Percentiles rank a stretch among this genome's conserved stretches.
phyloP scores from a whole-genome alignment of 2,888 invertebrate species.

The Netelia fuscicornis region DNA sequence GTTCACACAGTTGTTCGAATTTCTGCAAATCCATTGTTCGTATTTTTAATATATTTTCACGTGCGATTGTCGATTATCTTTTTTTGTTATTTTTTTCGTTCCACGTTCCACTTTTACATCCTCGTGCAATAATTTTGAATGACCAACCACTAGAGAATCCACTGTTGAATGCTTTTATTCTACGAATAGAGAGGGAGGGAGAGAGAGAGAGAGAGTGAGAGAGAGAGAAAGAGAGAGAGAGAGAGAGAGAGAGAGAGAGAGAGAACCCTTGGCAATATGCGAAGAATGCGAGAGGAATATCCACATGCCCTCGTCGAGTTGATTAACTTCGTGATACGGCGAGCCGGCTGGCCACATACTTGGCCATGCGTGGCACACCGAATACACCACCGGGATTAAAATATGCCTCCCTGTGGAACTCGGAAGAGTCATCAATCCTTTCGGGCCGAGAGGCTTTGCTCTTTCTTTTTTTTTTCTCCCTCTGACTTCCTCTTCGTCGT shows the following conservation, averaged over 20 bases:
- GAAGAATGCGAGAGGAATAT: constrained; percentile 66
- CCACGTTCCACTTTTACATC: not conserved
- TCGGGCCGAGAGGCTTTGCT: not conserved
- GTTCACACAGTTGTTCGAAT: too few relatives aligned
- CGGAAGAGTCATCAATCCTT: constrained; percentile 38
- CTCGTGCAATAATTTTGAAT: constrained; percentile 11
- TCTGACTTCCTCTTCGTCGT: not conserved
- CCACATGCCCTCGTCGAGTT: constrained; percentile 69
- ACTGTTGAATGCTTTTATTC: constrained; percentile 16
- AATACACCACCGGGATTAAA: constrained; percentile 51
- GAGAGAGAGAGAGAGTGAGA: not conserved
- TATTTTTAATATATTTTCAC: not conserved
- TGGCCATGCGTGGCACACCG: constrained; percentile 51
- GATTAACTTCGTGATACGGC: constrained; percentile 71
- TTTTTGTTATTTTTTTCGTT: not conserved
- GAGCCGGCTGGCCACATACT: constrained; percentile 65
- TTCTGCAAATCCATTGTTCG: too few relatives aligned
- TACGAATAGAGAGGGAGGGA: constrained; percentile 29
- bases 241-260: not conserved
- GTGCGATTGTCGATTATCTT: not conserved
- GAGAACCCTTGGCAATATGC: constrained; percentile 70
- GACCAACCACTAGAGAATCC: constrained; percentile 14
- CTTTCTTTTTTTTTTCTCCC: constrained; percentile 10
- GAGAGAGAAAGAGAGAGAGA: constrained; percentile 36
- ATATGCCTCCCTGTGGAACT: constrained; percentile 22